Conservation (phyloP, 2,113 vertebrate species). For the Salvelinus sp. region DNA sequence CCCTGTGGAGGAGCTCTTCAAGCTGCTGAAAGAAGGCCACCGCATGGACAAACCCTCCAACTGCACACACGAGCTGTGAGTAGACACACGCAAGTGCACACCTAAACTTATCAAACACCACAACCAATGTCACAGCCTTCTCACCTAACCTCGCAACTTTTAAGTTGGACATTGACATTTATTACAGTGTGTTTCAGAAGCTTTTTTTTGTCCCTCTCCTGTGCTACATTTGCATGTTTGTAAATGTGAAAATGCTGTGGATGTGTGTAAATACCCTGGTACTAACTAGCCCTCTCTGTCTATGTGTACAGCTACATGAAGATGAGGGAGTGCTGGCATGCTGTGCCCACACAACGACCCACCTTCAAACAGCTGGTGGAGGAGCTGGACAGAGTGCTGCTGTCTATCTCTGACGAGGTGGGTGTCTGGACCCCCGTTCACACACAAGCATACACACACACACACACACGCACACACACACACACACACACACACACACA, state of each 20-base stretch:
- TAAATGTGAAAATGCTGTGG: too few species aligned
- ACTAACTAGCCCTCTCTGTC: not conserved
- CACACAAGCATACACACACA: not conserved
- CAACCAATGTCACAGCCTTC: too few species aligned
- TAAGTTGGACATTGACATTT: too few species aligned
- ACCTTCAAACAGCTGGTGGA: constrained; percentile 97
- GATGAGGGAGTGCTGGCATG: constrained; percentile 98
- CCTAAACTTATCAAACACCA: too few species aligned
- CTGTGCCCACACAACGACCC: constrained; percentile 89
- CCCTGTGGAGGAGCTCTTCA: constrained; percentile 95
- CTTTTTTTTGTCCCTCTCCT: too few species aligned
- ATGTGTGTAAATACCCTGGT: too few species aligned
- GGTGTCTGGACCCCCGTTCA: not conserved
- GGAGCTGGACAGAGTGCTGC: constrained; percentile 87
- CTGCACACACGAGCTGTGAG: constrained; percentile 97
- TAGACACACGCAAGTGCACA: rapidly evolving
- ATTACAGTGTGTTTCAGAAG: too few species aligned
- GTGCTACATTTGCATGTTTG: too few species aligned
- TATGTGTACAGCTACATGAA: constrained; percentile 84
- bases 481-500: not conserved
- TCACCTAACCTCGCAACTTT: not conserved
- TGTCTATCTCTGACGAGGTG: constrained; percentile 92
- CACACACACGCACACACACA: not conserved
- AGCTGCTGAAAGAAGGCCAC: constrained; percentile 95
- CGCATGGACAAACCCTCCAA: constrained; percentile 97